These are phyloP conservation scores for Hestina assimilis DNA, from an alignment of 1,140 invertebrate genomes.

Conservation along the genomic window DNA sequence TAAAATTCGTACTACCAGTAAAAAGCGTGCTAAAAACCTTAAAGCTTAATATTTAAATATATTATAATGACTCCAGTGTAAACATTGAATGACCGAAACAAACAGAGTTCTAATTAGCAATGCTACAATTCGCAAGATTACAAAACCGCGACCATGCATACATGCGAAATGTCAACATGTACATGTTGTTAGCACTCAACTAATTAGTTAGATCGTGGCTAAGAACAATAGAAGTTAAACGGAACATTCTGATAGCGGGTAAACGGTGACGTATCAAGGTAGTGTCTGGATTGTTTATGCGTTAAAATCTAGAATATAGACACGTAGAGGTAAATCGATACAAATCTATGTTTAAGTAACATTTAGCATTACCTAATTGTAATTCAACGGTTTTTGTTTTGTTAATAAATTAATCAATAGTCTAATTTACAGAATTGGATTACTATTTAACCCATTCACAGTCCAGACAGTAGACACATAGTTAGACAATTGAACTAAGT, in stretches of 20 bases:
- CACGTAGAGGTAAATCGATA: too few relatives aligned
- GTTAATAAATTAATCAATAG: too few relatives aligned
- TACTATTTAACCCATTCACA: too few relatives aligned
- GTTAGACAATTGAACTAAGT: too few relatives aligned
- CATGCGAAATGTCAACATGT: slow-evolving; percentile 49
- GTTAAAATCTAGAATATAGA: neutral
- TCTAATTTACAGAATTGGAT: too few relatives aligned
- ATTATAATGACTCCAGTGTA: neutral
- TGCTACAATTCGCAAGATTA: slow-evolving; percentile 43
- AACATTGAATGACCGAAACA: neutral
- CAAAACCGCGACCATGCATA: slow-evolving; percentile 24
- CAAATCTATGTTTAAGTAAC: too few relatives aligned
- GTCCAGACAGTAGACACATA: too few relatives aligned
- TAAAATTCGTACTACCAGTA: too few relatives aligned
- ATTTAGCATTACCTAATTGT: too few relatives aligned
- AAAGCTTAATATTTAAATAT: neutral
- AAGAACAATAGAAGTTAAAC: slow-evolving; percentile 39
- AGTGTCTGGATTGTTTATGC: slow-evolving; percentile 3
- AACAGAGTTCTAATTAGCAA: slow-evolving; percentile 47
- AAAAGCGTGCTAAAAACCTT: too few relatives aligned
- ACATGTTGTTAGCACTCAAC: slow-evolving; percentile 39
- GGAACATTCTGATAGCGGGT: slow-evolving; percentile 18
- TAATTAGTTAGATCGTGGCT: slow-evolving; percentile 43
- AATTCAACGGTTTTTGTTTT: too few relatives aligned
- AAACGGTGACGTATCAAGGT: slow-evolving; percentile 5